Conservation (phyloP, 2,113 vertebrate genomes). For the Eurypyga helias region DNA sequence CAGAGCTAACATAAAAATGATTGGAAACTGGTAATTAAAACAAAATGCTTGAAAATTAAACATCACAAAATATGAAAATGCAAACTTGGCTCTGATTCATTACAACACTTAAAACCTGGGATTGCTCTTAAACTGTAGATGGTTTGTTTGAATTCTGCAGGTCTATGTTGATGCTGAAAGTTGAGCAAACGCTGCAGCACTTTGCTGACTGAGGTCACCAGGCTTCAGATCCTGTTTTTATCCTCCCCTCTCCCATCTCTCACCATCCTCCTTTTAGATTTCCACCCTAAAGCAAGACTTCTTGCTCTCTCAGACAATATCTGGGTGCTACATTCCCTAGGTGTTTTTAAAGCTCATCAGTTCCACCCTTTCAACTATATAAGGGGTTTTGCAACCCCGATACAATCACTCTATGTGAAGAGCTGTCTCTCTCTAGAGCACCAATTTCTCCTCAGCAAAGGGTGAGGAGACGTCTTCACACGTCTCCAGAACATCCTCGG, state of each 20-base stretch:
- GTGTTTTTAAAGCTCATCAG: background rate
- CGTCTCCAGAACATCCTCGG: background rate
- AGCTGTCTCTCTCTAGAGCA: background rate
- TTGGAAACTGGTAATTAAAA: constrained; percentile 68
- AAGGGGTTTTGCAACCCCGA: background rate
- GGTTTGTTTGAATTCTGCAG: background rate
- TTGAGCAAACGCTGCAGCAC: background rate
- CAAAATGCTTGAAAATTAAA: constrained; percentile 64
- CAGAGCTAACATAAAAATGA: constrained; percentile 71
- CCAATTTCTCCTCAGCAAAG: background rate
- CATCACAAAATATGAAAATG: constrained; percentile 51
- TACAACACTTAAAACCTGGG: background rate
- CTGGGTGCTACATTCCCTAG: background rate
- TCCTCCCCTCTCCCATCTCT: background rate
- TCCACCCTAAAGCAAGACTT: background rate
- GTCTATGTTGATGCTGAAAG: background rate
- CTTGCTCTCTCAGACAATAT: background rate
- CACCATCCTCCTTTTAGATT: background rate
- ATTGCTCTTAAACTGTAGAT: background rate
- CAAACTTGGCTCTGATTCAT: constrained; percentile 32
- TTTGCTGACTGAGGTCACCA: background rate
- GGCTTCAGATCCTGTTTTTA: background rate
- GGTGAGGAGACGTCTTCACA: background rate
- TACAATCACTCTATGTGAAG: background rate
- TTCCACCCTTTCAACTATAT: background rate